A percentile compares a stretch with the other conserved stretches of the same genome.
phyloP scores from a whole-genome alignment of 2,113 vertebrate genomes.

The Pterocles gutturalis region DNA sequence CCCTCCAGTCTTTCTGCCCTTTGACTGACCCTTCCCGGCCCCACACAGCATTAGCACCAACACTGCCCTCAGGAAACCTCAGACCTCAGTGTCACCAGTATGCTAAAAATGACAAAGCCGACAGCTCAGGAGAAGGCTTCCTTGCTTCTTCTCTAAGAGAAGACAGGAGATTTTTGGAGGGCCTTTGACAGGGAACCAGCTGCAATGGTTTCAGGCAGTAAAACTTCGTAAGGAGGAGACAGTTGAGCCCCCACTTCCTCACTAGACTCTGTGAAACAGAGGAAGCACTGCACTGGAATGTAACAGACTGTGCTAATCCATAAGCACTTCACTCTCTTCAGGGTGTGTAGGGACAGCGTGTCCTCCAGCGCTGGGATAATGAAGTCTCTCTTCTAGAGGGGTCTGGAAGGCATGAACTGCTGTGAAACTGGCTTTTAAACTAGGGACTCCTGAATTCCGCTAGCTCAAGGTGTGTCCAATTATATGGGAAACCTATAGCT shows the following conservation, averaged over 20 bases:
- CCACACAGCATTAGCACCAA: background rate
- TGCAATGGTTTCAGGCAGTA: background rate
- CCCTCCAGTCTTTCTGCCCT: background rate
- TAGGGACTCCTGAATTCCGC: background rate
- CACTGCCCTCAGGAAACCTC: background rate
- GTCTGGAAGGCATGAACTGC: background rate
- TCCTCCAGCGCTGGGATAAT: background rate
- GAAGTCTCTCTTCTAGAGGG: background rate
- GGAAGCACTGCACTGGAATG: background rate
- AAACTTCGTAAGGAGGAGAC: background rate
- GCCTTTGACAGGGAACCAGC: background rate
- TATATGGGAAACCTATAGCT: background rate
- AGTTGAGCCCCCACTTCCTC: background rate
- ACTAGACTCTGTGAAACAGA: background rate
- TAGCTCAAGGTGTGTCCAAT: background rate
- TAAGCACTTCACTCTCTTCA: background rate
- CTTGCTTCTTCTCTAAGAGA: background rate
- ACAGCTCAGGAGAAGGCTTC: background rate
- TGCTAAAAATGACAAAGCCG: rapidly evolving
- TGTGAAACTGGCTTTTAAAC: background rate
- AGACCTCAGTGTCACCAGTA: rapidly evolving
- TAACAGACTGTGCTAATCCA: background rate
- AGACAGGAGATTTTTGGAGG: background rate
- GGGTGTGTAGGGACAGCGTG: background rate
- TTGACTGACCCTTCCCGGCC: background rate